Percentiles rank a stretch among this genome's conserved stretches.
phyloP scores from a whole-genome alignment of 2,113 vertebrate genomes.

The Chelonoidis abingdonii region DNA sequence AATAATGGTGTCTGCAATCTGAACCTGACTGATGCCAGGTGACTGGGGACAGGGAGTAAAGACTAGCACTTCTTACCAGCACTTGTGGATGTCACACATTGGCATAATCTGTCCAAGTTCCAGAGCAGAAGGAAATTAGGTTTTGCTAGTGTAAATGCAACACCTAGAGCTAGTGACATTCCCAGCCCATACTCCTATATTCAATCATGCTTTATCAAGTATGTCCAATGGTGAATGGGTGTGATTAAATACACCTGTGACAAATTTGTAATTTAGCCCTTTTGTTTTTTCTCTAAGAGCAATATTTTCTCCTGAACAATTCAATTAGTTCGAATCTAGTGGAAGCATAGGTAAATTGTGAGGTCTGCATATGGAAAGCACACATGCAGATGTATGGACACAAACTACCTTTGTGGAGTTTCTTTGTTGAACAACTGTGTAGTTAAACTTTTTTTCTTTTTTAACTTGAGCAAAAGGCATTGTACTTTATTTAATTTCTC shows the following conservation, averaged over 20 bases:
- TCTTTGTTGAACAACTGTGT: slow-evolving; percentile 29
- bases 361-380: slow-evolving; percentile 33
- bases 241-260: neutral
- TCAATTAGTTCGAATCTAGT: slow-evolving; percentile 25
- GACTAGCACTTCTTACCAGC: neutral
- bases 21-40: too few species aligned
- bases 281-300: neutral
- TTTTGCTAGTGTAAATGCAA: neutral
- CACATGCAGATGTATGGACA: neutral
- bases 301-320: neutral
- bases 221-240: neutral
- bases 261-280: neutral
- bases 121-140: neutral
- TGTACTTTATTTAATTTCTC: slow-evolving; percentile 78
- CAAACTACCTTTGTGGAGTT: slow-evolving; percentile 30
- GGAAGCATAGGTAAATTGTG: neutral
- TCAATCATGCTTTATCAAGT: slow-evolving; percentile 8
- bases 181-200: slow-evolving; percentile 12
- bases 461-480: slow-evolving; percentile 37
- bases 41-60: neutral
- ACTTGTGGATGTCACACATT: neutral
- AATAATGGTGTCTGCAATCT: too few species aligned
- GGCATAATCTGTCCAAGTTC: neutral
- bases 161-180: neutral
- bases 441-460: slow-evolving; percentile 50